A percentile compares a stretch with the other conserved stretches of the same genome.
phyloP scores from a whole-genome alignment of 2,113 vertebrate species.

The Cranoglanis bouderius region DNA sequence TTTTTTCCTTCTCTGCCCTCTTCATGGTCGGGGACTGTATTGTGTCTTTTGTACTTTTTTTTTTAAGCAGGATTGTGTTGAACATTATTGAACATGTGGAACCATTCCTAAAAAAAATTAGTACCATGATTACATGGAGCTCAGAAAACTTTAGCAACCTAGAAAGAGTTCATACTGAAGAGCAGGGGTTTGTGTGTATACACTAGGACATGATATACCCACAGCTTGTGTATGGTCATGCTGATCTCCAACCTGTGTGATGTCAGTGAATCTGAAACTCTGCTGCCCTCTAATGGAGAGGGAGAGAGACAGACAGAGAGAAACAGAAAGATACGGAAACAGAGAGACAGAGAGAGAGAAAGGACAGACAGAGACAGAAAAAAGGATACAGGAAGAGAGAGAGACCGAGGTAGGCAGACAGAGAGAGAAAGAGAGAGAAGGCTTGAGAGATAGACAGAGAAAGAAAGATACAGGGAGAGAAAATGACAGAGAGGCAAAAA shows the following conservation, averaged over 20 bases:
- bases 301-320: neutral
- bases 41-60: neutral
- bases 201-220: neutral
- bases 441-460: neutral
- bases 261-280: neutral
- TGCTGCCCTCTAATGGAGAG: conserved; percentile 28
- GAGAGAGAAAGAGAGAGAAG: no score
- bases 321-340: neutral
- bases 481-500: neutral
- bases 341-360: neutral
- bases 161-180: neutral
- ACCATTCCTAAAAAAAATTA: neutral
- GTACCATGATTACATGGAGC: neutral
- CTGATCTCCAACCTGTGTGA: neutral
- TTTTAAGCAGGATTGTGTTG: neutral
- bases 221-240: neutral
- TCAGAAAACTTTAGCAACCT: no score
- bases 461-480: neutral
- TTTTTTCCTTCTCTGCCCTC: neutral
- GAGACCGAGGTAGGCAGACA: no score
- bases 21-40: neutral
- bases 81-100: neutral
- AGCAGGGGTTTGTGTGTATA: neutral
- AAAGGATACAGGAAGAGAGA: neutral
- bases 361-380: no score